Base-by-base conservation (phyloP, 2,888 invertebrate genomes). In the Gymnosoma rotundatum region DNA sequence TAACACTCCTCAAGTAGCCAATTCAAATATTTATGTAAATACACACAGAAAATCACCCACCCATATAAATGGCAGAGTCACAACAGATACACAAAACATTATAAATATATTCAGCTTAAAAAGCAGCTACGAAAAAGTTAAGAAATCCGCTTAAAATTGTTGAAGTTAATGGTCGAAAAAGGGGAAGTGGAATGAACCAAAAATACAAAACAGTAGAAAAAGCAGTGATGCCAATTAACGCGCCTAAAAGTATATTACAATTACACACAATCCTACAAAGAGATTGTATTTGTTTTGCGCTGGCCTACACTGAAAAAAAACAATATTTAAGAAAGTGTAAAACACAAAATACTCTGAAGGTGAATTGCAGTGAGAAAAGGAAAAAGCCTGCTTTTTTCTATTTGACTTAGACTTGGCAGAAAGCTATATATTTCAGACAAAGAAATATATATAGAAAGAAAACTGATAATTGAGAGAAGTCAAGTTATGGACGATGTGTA, bases 221-320 rank as follows among this genome's bases (percentile, higher is more conserved):
- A 86, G 87, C 88, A 88, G 87, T 88, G 88, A 89, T 87, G 88
- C 89, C 89, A 89, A 89, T 88, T 89, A 89, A 88, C 88, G 88
- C 87, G 86, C 86, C 86, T 79, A 85, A 86, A 86, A 83, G 85
- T 80, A 83, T 80, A 70, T 72, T 50, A 66, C 74, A 64, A 54
- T 50, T 66, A 74, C 6, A 58, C 21, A 70, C 56, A 70, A 42
- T 18, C 36, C 14, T 18, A 60, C 45, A 50, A 8, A 45, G 18
- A 18, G n/a, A 64, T 48, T 52, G 66, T 36, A 38, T 20, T 63
- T 32, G 21, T 20, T 20, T 74, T 48, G 67, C 18, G 36, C 38
- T 16, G 38, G 9, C 9, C 16, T 64, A 73, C 79, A 79, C 79
- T 58, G 64, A 66, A 48, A 63, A 12, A 42, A 14, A 14, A 14